Base-by-base conservation (phyloP, 2,888 invertebrate genomes). In the Atrina japonica region DNA sequence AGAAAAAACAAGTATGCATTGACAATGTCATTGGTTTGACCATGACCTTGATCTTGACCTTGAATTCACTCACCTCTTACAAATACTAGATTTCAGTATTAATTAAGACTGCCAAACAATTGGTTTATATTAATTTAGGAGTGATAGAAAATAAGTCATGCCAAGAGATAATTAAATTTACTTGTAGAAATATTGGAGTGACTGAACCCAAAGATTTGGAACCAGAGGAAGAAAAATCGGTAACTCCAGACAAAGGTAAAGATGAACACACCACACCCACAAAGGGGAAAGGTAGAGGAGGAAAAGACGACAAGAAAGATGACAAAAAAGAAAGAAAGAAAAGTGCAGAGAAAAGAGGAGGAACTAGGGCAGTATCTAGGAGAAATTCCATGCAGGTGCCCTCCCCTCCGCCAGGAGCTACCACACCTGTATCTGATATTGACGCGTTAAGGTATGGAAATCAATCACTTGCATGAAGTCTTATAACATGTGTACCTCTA, bases 351-450 rank as follows among this genome's bases (percentile, higher is more conserved):
- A 84, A 85, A 29, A 84, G 83, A 63, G 81, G 61, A 21, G 30
- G 53, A 14, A 55, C 63, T 18, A 74, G 80, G 5, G 78, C 83
- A 0, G 64, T 70, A 11, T 80, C 78, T 1, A 75, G 87, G 11
- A 80, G 86, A 23, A 80, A 83, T 64, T 86, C 87, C 1, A 77
- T 79, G 45, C 75, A 77, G n/a, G 74, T 80, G 2, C 70, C 79
- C 1, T 86, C 88, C 0, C 88, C 90, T 14, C 88, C 88, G 11
- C 87, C 87, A 21, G 88, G 88, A n/a, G 81, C 81, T 1, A 63
- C 80, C 16, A 88, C 88, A 2, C 88, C 89, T 16, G 82, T 81
- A 21, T 88, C 88, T 11, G 90, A 89, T 60, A 77, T 76, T 16
- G 90, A 90, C 29, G 56, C 47, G 40, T 21, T 69, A 3, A 69